phyloP scores from a whole-genome alignment of 2,797 vertebrate genomes.

The Pangasius sanitwongsei region DNA sequence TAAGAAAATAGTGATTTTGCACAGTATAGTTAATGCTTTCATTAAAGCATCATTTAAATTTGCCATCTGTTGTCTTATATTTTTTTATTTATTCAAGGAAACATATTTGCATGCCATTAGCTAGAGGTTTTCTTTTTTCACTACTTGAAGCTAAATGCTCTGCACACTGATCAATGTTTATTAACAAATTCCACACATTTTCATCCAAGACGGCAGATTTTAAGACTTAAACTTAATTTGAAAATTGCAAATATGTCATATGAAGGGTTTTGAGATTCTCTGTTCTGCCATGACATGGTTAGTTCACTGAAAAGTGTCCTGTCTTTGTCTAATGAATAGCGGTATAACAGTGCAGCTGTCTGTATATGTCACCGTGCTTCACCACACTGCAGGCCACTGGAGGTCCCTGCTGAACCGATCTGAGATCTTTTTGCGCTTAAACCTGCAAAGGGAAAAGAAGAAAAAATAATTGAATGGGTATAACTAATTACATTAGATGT shows the following conservation, averaged over 20 bases:
- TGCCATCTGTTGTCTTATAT: constrained; percentile 49
- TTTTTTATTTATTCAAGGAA: constrained; percentile 48
- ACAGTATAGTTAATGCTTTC: constrained; percentile 30
- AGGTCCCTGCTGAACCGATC: background rate
- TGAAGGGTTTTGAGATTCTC: background rate
- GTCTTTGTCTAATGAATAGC: constrained; percentile 28
- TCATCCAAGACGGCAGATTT: background rate
- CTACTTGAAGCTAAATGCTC: background rate
- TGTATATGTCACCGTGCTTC: background rate
- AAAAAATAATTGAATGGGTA: background rate
- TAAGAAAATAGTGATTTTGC: constrained; percentile 16
- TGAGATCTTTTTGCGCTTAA: background rate
- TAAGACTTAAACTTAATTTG: background rate
- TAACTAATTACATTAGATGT: background rate
- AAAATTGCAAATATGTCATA: background rate
- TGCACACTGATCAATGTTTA: background rate
- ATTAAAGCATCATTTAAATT: constrained; percentile 35
- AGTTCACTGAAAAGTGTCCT: background rate
- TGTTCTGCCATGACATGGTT: background rate
- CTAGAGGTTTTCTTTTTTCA: background rate
- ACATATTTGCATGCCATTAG: constrained; percentile 51
- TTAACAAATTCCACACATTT: background rate
- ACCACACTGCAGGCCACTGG: background rate
- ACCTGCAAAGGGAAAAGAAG: background rate
- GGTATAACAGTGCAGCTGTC: constrained; percentile 27